Base-by-base conservation (phyloP, 2,888 invertebrate genomes). In the Pyrocoelia pectoralis region DNA sequence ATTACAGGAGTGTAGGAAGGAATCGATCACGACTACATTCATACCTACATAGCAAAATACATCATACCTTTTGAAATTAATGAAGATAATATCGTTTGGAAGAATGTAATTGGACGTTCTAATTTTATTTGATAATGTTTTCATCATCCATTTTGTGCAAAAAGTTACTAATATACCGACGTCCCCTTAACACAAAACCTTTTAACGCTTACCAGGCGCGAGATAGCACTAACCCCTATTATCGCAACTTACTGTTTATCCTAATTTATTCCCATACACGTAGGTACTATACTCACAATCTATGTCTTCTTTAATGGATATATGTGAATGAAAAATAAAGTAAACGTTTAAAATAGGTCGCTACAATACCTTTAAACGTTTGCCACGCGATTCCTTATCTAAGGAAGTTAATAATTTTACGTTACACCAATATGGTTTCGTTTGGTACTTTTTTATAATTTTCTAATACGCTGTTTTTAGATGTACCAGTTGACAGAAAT, bases 221-320 rank as follows among this genome's bases (percentile, higher is more conserved):
- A 40, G 64, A 33, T 58, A 54, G 67, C 50, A 67, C 67, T 67
- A 67, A 63, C 59, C 61, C 58, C 46, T 52, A 64, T 64, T 64
- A 64, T 64, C 58, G 58, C 56, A 52, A 54, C 53, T 54, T 50
- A 46, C 41, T 55, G 56, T 46, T 61, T 61, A 61, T 66, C 56
- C 66, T 61, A 65, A 67, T 67, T 67, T 61, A 67, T 65, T 65
- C 65, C 28, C 41, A 65, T 65, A 67, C 67, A 67, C 67, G 67
- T 67, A 60, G 41, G 43, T 56, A 49, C 29, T 29, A 43, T 29
- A 28, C 40, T 24, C 43, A 38, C 56, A 55, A 24, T 24, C 24
- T 24, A 18, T 41, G 53, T 40, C 56, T 56, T 55, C 53, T 49
- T 56, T 18, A 19, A 38, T 14, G 51, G n/a, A n/a, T 51, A 49